phyloP scores from a whole-genome alignment of 1,140 invertebrate genomes.

The Pseudachorutes palmiensis region DNA sequence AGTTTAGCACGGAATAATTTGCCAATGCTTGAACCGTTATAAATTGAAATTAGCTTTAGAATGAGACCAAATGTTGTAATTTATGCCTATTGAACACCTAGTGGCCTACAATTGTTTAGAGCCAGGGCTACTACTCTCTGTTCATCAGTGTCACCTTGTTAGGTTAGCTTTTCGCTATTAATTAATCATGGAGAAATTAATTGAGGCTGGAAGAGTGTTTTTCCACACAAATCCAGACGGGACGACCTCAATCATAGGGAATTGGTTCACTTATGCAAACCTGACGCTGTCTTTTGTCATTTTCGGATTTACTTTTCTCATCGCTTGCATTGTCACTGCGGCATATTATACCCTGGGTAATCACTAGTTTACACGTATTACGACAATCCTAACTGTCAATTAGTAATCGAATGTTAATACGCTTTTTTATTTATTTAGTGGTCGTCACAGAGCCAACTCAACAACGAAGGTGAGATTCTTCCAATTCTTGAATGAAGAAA shows the following conservation, averaged over 20 bases:
- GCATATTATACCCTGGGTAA: constrained; percentile 30
- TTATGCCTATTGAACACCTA: no score
- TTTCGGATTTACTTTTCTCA: constrained; percentile 28
- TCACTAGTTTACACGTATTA: no score
- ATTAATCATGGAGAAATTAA: constrained; percentile 33
- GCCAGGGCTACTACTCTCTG: background rate
- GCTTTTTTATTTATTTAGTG: no score
- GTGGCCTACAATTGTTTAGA: background rate
- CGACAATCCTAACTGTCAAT: no score
- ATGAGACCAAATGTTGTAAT: no score
- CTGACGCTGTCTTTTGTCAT: constrained; percentile 20
- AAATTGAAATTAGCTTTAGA: no score
- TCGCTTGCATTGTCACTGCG: constrained; percentile 21
- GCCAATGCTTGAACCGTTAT: no score
- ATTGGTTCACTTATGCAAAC: constrained; percentile 28
- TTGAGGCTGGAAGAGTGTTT: constrained; percentile 25
- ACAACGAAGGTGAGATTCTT: no score
- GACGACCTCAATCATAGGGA: constrained; percentile 18
- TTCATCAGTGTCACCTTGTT: background rate
- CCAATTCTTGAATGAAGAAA: no score
- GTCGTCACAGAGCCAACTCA: constrained; percentile 31
- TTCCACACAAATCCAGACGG: constrained; percentile 21
- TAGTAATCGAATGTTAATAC: no score
- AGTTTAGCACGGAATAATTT: no score
- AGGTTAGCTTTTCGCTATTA: background rate